These are phyloP conservation scores for Sinelater perroti DNA, from an alignment of 2,888 invertebrate species.

Conservation along the genomic window DNA sequence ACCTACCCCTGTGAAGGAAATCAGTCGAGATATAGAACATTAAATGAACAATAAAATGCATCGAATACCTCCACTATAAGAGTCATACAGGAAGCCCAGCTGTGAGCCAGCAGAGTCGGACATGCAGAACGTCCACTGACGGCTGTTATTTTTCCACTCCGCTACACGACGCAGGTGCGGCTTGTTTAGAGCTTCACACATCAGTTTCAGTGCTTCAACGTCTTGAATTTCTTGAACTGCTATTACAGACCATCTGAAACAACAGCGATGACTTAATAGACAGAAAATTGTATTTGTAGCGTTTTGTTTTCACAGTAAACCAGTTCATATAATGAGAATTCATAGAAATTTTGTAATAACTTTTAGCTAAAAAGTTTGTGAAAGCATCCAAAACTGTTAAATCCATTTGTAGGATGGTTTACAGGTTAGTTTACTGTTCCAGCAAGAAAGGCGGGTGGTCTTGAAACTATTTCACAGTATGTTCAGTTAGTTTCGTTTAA, in stretches of 20 bases:
- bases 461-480: too few species aligned
- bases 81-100: constrained; percentile 61
- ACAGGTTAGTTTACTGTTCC: too few species aligned
- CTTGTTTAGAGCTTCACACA: constrained; percentile 74
- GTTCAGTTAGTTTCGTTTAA: too few species aligned
- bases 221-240: constrained; percentile 79
- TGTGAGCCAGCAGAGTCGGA: constrained; percentile 53
- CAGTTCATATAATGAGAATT: too few species aligned
- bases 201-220: constrained; percentile 71
- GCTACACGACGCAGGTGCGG: constrained; percentile 69
- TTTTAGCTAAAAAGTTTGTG: too few species aligned
- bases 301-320: too few species aligned
- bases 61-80: constrained; percentile 51
- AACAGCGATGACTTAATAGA: too few species aligned
- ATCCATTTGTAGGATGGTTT: too few species aligned
- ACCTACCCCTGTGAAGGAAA: constrained; percentile 21
- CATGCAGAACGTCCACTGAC: constrained; percentile 71
- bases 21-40: constrained; percentile 11
- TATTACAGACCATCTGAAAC: constrained; percentile 73
- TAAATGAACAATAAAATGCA: neutral
- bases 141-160: constrained; percentile 72
- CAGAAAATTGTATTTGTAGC: too few species aligned
- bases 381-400: too few species aligned
- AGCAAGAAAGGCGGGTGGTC: too few species aligned
- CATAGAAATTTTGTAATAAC: too few species aligned